phyloP scores from a whole-genome alignment of 1,140 invertebrate species.

The Maconellicoccus hirsutus region DNA sequence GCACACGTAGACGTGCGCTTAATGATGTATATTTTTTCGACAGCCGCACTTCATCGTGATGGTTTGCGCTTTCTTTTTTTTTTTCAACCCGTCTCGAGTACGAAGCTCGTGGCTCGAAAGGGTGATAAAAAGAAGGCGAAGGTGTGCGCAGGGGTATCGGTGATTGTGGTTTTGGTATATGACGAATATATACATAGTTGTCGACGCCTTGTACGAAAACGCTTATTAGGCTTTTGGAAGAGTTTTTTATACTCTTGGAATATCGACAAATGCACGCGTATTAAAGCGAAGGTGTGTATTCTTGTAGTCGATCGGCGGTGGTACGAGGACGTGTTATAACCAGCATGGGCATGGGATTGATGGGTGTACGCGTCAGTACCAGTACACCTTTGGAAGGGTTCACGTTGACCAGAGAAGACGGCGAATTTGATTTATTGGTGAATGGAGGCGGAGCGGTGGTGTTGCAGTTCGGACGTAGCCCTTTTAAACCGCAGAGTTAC shows the following conservation, averaged over 20 bases:
- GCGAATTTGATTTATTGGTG: conserved; percentile 92
- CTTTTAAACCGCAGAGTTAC: conserved; percentile 77
- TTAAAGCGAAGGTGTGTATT: not conserved
- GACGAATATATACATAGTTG: no score
- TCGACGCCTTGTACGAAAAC: not conserved
- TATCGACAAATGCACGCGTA: not conserved
- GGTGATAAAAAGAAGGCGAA: no score
- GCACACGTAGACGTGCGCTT: not conserved
- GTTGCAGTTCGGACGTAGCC: conserved; percentile 82
- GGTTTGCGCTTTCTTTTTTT: not conserved
- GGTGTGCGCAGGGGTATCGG: no score
- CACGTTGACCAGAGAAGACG: conserved; percentile 80
- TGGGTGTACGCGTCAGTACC: conserved; percentile 86
- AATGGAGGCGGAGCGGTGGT: conserved; percentile 94
- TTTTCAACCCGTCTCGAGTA: not conserved
- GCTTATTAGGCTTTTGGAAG: not conserved
- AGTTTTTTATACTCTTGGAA: no score
- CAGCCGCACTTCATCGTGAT: not conserved
- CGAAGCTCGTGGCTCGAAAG: no score
- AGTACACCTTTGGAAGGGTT: conserved; percentile 83
- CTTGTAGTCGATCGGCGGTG: conserved; percentile 80
- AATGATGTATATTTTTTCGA: not conserved
- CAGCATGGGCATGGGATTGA: conserved; percentile 75
- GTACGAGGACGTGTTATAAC: conserved; percentile 88
- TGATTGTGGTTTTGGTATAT: no score